Evolutionary conservation across 1,140 invertebrate species (phyloP).

Genomic region (Agrypnia vestita): DNA sequence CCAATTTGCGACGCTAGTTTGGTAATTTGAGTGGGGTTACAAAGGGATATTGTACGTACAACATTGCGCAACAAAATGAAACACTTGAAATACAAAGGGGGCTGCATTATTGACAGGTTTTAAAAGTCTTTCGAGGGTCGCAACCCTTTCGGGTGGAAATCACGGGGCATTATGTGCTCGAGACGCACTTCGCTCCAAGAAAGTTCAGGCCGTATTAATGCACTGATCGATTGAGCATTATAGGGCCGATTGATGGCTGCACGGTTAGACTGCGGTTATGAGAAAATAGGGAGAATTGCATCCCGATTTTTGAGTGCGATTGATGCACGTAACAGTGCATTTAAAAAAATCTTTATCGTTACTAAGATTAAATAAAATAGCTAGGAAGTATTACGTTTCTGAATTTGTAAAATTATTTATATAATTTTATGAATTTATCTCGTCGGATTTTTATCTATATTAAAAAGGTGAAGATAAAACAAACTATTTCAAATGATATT

Average conservation of each 20-base stretch:
- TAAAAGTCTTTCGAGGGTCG: conserved; percentile 20
- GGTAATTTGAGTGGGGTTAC: conserved; percentile 15
- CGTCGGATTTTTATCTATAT: too few species aligned
- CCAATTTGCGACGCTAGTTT: conserved; percentile 32
- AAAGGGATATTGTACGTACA: conserved; percentile 37
- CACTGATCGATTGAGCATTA: conserved; percentile 24
- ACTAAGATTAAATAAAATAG: too few species aligned
- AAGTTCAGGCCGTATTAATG: conserved; percentile 11
- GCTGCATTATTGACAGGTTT: conserved; percentile 31
- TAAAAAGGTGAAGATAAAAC: too few species aligned
- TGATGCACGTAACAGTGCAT: too few species aligned
- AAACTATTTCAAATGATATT: too few species aligned
- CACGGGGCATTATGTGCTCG: conserved; percentile 18
- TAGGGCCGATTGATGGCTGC: neutral
- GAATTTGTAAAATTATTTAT: too few species aligned
- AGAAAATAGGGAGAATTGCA: neutral
- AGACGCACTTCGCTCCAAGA: conserved; percentile 26
- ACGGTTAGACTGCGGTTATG: neutral
- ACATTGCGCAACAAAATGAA: conserved; percentile 12
- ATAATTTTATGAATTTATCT: too few species aligned
- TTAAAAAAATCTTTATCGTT: too few species aligned
- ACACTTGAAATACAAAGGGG: conserved; percentile 18
- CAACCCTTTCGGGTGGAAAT: conserved; percentile 22
- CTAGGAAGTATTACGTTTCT: too few species aligned
- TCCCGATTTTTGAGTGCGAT: too few species aligned